Percentiles rank a stretch among this genome's conserved stretches.
Conservation (phyloP, 2,797 vertebrate genomes). For the Coilia nasus region DNA sequence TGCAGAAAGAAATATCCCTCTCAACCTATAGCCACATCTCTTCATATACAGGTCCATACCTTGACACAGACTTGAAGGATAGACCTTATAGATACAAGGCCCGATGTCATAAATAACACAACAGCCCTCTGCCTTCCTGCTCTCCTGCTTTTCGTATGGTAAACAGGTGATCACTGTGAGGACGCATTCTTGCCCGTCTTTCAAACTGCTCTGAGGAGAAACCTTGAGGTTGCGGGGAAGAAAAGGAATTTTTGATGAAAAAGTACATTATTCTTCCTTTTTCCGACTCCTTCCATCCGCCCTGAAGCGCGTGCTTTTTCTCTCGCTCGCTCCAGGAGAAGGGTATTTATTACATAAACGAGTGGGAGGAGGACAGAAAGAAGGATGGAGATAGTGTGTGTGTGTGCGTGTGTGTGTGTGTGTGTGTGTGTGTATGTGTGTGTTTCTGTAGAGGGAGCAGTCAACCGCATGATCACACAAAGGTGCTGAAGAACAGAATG, state of each 20-base stretch:
- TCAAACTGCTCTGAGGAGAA: conserved; percentile 80
- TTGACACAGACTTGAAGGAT: conserved; percentile 72
- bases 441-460: neutral
- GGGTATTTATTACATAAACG: conserved; percentile 82
- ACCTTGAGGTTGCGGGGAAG: conserved; percentile 79
- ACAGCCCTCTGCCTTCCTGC: conserved; percentile 69
- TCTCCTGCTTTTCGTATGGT: conserved; percentile 84
- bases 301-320: conserved; percentile 22
- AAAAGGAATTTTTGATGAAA: conserved; percentile 84
- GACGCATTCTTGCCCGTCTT: conserved; percentile 79
- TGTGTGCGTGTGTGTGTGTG: too few species aligned
- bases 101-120: conserved; percentile 83
- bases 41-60: conserved; percentile 72
- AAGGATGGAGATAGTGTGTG: conserved; percentile 45
- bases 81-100: conserved; percentile 76
- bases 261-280: conserved; percentile 78
- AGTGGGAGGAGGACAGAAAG: conserved; percentile 54
- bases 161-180: conserved; percentile 83
- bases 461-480: neutral
- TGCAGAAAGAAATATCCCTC: neutral
- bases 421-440: too few species aligned
- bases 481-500: neutral
- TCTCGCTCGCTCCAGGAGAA: conserved; percentile 62
- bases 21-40: conserved; percentile 65
- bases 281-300: conserved; percentile 53